Evolutionary conservation across 2,888 invertebrate genomes (phyloP), one percentile per base, ranked within the genome.

Genomic region (Herminia tarsipennalis): DNA sequence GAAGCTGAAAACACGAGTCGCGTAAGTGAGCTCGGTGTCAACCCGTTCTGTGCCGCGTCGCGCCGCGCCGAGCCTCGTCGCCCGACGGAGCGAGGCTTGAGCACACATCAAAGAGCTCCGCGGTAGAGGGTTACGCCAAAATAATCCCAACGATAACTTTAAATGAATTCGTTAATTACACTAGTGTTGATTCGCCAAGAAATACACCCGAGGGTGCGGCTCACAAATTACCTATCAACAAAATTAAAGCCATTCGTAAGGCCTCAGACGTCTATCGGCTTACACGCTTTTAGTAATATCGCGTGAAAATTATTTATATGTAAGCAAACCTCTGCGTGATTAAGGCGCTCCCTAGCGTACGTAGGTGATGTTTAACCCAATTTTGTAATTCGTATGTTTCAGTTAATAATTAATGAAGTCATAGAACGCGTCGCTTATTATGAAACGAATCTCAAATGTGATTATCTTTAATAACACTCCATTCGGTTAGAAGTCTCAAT

Each of bases 101-200:
- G 44, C 61, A 64, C 44, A 78, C 79, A 79, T 87, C 86, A 87
- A 87, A 87, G 86, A 59, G 72, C 46, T 52, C 42, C 47, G 36
- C 48, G 25, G 41, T 41, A 51, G 35, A 57, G 70, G 68, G 62
- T 61, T 49, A 44, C 56, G 55, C 63, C 76, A 56, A 80, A 81
- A 81, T 65, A 64, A 58, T 66, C 64, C 63, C 50, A 38, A 64
- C 75, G 73, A 78, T 78, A 86, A 83, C 81, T 84, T 86, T 88
- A 87, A 86, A 89, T 81, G 83, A 88, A 84, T 84, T 78, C 78
- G 72, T 81, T 89, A 88, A 88, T 89, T 88, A 88, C 80, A 78
- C 70, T 85, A 86, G 86, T 87, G 87, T 87, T 87, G 87, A 86
- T 86, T 82, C 82, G 78, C 81, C 78, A 84, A 82, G 83, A 80